Evolutionary conservation across 2,888 invertebrate species (phyloP).

Genomic region (Sesia apiformis): DNA sequence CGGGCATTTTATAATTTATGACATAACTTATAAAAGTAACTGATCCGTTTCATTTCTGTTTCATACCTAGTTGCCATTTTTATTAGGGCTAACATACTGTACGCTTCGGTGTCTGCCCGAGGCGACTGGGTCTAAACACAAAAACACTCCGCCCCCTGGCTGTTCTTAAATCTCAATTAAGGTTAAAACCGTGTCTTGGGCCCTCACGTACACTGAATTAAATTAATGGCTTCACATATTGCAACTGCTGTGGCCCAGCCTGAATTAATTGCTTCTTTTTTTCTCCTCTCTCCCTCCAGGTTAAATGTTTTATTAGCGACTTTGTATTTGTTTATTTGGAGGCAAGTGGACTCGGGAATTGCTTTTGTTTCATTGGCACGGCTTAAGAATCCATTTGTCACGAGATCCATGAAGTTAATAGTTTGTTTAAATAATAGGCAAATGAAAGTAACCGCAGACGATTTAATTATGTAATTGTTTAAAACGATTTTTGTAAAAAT

Average conservation of each 20-base stretch:
- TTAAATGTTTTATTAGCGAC: constrained; percentile 65
- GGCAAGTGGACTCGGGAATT: constrained; percentile 25
- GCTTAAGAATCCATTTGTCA: constrained; percentile 13
- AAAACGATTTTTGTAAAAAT: no score
- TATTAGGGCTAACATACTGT: neutral
- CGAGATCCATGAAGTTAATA: constrained; percentile 4
- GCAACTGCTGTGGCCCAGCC: constrained; percentile 45
- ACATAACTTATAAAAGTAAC: no score
- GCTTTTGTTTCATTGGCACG: constrained; percentile 20
- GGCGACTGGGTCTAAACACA: constrained; percentile 33
- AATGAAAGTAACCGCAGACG: neutral
- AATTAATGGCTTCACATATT: constrained; percentile 74
- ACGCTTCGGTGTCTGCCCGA: constrained; percentile 15
- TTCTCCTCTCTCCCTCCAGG: constrained; percentile 32
- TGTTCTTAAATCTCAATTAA: constrained; percentile 74
- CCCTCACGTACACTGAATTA: constrained; percentile 68
- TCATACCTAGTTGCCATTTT: no score
- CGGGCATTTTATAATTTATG: no score
- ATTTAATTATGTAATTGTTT: neutral
- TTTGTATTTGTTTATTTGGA: constrained; percentile 48
- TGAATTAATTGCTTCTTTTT: constrained; percentile 61
- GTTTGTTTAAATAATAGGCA: neutral
- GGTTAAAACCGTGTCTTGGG: constrained; percentile 69
- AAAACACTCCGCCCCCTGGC: constrained; percentile 47
- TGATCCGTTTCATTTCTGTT: no score